These are phyloP conservation scores for Nesogale talazaci DNA, from an alignment of 2,113 vertebrate genomes.

Conservation along the genomic window DNA sequence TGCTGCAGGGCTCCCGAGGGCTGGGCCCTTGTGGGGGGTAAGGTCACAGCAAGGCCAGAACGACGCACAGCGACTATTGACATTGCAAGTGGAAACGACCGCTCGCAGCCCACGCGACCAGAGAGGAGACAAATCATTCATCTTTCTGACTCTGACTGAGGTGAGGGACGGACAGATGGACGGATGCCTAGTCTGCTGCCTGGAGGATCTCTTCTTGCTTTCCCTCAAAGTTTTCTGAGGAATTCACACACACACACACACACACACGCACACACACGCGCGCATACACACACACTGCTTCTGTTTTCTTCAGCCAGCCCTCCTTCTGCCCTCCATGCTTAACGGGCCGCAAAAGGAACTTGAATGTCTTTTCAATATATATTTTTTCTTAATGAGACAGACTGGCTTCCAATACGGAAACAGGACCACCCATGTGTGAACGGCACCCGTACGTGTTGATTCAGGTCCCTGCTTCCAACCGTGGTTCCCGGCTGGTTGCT, in stretches of 20 bases:
- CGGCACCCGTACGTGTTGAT: not conserved
- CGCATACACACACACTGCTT: not conserved
- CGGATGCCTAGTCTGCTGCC: too few relatives aligned
- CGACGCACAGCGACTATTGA: not conserved
- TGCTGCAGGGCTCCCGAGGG: too few relatives aligned
- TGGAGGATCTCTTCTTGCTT: not conserved
- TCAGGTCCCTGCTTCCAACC: not conserved
- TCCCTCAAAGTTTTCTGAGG: not conserved
- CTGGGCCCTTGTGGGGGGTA: not conserved
- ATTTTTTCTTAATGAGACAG: not conserved
- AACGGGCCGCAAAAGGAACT: not conserved
- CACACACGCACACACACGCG: too few relatives aligned
- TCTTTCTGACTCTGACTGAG: not conserved
- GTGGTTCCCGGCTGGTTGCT: not conserved
- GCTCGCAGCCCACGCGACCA: not conserved
- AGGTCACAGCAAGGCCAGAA: not conserved
- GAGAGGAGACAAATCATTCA: not conserved
- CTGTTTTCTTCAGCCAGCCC: not conserved
- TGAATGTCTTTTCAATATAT: not conserved
- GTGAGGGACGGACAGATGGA: not conserved
- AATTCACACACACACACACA: too few relatives aligned
- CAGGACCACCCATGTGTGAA: not conserved
- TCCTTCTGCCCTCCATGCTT: not conserved
- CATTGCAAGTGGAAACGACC: slow-evolving; percentile 9
- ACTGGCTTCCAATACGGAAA: not conserved